Evolutionary conservation across 2,113 vertebrate species (phyloP).

Genomic region (Nothobranchius furzeri): DNA sequence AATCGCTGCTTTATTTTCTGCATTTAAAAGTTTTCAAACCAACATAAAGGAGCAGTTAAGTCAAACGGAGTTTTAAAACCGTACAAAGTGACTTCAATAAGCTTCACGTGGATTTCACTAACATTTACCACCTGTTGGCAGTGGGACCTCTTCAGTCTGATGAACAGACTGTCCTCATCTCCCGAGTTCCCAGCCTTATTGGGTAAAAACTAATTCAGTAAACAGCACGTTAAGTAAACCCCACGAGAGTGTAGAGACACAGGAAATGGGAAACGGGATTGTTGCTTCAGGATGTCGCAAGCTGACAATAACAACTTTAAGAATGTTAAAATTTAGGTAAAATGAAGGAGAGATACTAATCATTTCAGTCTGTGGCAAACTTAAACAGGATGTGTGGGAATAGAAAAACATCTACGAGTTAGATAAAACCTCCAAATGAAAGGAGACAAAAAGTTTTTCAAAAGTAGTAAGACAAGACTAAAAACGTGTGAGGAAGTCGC

Average conservation of each 20-base stretch:
- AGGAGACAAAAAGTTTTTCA: background rate
- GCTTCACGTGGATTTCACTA: constrained; percentile 39
- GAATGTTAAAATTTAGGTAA: constrained; percentile 26
- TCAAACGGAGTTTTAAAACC: constrained; percentile 17
- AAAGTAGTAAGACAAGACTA: background rate
- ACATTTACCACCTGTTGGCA: constrained; percentile 35
- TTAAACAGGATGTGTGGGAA: constrained; percentile 4
- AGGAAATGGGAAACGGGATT: constrained; percentile 18
- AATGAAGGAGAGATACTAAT: constrained; percentile 7
- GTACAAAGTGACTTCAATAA: constrained; percentile 12
- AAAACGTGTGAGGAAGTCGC: constrained; percentile 26
- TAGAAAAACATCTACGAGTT: constrained; percentile 5
- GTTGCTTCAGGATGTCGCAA: constrained; percentile 24
- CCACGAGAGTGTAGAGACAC: constrained; percentile 14
- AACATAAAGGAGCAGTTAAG: background rate
- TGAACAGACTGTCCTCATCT: constrained; percentile 50
- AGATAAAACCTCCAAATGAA: constrained; percentile 8
- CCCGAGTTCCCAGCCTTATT: constrained; percentile 46
- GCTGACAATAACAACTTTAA: constrained; percentile 41
- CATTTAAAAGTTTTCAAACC: background rate
- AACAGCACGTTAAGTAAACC: constrained; percentile 45
- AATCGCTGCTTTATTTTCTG: no score
- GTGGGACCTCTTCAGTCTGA: constrained; percentile 31
- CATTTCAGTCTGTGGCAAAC: background rate
- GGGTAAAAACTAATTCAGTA: constrained; percentile 49